Conservation (phyloP, 2,888 invertebrate species). For the Caenorhabditis sulstoni region DNA sequence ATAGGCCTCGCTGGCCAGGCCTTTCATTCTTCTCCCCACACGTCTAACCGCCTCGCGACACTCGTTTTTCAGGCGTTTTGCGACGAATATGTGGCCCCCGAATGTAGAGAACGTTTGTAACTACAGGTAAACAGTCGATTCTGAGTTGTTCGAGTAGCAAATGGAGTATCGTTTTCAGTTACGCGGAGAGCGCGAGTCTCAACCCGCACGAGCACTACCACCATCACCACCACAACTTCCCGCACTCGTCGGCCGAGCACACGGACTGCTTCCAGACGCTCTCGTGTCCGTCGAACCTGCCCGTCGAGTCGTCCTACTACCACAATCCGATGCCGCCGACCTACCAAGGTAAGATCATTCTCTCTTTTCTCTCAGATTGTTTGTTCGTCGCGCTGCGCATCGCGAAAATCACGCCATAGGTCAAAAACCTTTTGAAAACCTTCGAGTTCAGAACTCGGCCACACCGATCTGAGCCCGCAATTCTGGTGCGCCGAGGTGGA, state of each 20-base stretch:
- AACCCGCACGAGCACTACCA: conserved; percentile 53
- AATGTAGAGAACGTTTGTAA: conserved; percentile 32
- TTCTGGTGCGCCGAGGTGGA: conserved; percentile 51
- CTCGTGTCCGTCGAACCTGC: conserved; percentile 54
- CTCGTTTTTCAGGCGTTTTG: conserved; percentile 21
- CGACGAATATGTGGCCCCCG: conserved; percentile 56
- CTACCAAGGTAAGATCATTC: conserved; percentile 29
- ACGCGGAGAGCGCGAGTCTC: conserved; percentile 25
- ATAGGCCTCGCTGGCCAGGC: conserved; percentile 59
- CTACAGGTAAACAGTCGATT: conserved; percentile 49
- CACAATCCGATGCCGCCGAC: conserved; percentile 31
- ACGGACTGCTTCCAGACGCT: conserved; percentile 55
- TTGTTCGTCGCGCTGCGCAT: background rate
- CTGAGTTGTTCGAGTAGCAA: too few species aligned
- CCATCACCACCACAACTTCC: conserved; percentile 55
- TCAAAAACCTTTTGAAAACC: background rate
- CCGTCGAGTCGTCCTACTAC: conserved; percentile 48
- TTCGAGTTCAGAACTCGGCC: conserved; percentile 31
- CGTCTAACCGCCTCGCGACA: conserved; percentile 31
- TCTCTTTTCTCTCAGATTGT: background rate
- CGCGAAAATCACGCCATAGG: background rate
- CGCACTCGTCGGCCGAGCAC: conserved; percentile 54
- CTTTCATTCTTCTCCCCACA: conserved; percentile 42
- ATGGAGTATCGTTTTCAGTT: conserved; percentile 33
- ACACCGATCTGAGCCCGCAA: conserved; percentile 33